These are phyloP conservation scores for Metaphire vulgaris DNA, from an alignment of 1,140 invertebrate genomes.

Conservation along the genomic window DNA sequence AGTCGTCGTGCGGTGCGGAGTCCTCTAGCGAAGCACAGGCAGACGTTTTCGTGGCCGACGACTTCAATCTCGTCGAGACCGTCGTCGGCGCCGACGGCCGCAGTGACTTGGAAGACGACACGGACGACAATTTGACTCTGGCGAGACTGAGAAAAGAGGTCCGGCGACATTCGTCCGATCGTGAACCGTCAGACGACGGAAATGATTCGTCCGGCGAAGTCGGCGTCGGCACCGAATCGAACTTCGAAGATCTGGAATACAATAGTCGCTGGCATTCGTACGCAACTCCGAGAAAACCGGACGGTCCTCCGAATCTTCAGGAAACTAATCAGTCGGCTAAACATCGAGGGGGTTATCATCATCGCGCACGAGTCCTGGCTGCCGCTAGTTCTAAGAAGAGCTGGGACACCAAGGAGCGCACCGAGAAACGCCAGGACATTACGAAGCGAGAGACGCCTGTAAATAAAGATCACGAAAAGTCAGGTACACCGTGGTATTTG, in stretches of 20 bases:
- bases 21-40: background rate
- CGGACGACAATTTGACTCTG: background rate
- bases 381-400: background rate
- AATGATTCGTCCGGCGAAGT: background rate
- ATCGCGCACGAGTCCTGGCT: too few relatives aligned
- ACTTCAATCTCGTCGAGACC: background rate
- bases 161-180: background rate
- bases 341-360: background rate
- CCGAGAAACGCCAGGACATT: background rate
- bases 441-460: background rate
- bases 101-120: background rate
- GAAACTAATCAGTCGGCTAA: background rate
- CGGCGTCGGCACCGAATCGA: background rate
- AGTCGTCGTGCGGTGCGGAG: background rate
- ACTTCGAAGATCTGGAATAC: background rate
- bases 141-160: background rate
- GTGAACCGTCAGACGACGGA: background rate
- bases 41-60: background rate
- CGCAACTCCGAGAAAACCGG: background rate
- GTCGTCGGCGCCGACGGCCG: background rate
- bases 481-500: background rate
- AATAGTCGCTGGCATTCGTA: background rate
- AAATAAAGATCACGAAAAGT: background rate
- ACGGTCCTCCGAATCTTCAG: background rate
- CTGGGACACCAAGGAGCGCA: background rate